These are phyloP conservation scores for Metridium senile DNA, from an alignment of 92 coral and sea anemone species.

Conservation along the genomic window DNA sequence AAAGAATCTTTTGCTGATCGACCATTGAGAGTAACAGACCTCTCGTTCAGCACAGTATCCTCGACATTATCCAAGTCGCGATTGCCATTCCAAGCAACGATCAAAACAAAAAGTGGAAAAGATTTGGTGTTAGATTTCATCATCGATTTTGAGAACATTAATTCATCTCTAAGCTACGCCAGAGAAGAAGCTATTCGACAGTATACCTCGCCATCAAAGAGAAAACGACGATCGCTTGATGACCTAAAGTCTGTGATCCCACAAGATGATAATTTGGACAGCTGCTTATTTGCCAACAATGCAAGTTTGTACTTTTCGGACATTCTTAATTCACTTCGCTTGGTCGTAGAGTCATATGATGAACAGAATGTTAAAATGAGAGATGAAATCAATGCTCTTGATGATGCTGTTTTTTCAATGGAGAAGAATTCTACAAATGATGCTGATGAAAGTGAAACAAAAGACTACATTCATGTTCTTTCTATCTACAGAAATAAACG, in stretches of 20 bases:
- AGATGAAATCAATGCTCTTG: conserved; percentile 20
- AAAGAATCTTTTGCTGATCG: conserved; percentile 1
- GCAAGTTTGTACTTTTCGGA: conserved; percentile 24
- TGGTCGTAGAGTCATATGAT: conserved; percentile 2
- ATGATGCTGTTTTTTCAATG: conserved; percentile 11
- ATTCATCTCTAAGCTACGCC: conserved; percentile 50
- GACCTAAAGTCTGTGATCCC: neutral
- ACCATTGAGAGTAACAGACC: conserved; percentile 38
- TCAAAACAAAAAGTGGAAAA: conserved; percentile 28
- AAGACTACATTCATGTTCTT: conserved; percentile 5
- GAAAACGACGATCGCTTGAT: conserved; percentile 29
- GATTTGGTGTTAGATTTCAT: conserved; percentile 38
- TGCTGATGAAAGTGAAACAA: conserved; percentile 6
- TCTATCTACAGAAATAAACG: conserved; percentile 6
- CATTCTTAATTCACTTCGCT: conserved; percentile 15
- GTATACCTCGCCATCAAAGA: conserved; percentile 22
- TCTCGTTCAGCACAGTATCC: conserved; percentile 38
- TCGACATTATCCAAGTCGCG: conserved; percentile 23
- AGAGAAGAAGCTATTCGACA: conserved; percentile 42
- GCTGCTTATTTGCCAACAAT: conserved; percentile 26
- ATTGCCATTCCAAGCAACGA: conserved; percentile 45
- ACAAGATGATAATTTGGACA: conserved; percentile 7
- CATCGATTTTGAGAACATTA: conserved; percentile 52
- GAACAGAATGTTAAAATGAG: conserved; percentile 6
- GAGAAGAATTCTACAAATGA: neutral